Conservation (phyloP, 2,797 vertebrate genomes). For the Pseudotriccus pelzelni region DNA sequence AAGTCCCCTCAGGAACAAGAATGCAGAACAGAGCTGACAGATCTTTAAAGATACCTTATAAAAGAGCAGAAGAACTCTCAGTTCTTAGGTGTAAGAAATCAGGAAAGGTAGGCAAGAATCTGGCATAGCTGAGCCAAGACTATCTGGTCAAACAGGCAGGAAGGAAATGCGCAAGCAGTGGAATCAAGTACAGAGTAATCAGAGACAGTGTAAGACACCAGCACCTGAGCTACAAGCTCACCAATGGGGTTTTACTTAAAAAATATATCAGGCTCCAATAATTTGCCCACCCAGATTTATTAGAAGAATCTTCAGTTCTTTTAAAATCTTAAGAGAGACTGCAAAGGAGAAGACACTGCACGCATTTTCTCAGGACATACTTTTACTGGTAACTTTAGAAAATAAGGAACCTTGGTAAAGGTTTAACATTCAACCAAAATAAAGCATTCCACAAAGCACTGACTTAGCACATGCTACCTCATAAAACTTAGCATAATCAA, state of each 20-base stretch:
- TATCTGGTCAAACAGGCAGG: background rate
- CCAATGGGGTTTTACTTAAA: background rate
- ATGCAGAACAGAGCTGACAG: background rate
- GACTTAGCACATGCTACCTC: background rate
- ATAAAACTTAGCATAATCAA: background rate
- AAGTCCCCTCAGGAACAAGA: background rate
- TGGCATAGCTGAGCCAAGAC: background rate
- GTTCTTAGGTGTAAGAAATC: background rate
- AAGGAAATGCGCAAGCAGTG: too few relatives aligned
- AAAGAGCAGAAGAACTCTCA: background rate
- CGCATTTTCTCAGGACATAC: background rate
- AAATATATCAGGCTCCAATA: background rate
- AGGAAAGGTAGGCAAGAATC: background rate
- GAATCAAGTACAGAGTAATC: background rate
- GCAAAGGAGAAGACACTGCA: background rate
- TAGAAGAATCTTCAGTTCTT: background rate
- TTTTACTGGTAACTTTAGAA: background rate
- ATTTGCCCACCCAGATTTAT: background rate
- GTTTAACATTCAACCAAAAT: background rate
- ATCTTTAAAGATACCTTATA: background rate
- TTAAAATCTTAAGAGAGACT: background rate
- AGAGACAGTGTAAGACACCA: background rate
- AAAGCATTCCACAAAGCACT: background rate
- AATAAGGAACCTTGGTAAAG: background rate
- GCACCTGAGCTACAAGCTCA: background rate